Base-by-base conservation (phyloP, 1,140 invertebrate genomes). In the Lamellibrachia luymesi region DNA sequence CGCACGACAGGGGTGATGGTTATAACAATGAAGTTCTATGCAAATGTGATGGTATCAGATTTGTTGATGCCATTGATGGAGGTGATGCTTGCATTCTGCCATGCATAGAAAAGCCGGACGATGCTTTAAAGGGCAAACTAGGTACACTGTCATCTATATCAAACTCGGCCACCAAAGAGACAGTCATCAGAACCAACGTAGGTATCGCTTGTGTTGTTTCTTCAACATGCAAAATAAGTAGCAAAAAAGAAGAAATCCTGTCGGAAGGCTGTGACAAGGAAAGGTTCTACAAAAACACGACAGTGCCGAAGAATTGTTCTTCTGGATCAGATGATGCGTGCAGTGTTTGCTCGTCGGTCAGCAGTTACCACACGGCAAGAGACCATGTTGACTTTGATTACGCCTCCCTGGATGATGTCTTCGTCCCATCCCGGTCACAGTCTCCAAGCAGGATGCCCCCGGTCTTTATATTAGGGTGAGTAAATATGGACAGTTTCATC, bases 401-500 rank as follows among this genome's bases (percentile, higher is more conserved):
- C 6, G 49, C 92, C 6, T 13, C 64, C n/a, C 38, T 22, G 2
- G 27, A 90, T 52, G 92, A 92, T 80, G 90, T 90, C 91, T 50
- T 51, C 91, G n/a, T 51, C n/a, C 50, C 51, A 8, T 92, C 51
- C 8, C 38, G 6, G 64, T 8, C 64, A 25, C n/a, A 92, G 92
- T 64, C 92, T 51, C 92, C 64, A n/a, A 64, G 51, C 92, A 50
- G 64, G 13, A 22, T 80, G 64, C 64, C 64, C 64, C 64, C 50
- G 89, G 80, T 38, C 91, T 92, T n/a, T 56, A 89, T n/a, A 38
- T 56, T 56, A 7, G 51, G 50, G 80, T 50, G 92, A 93, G 80
- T 90, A 50, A 90, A 92, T 52, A 92, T 92, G 92, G 80, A 90
- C 50, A 92, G 38, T 52, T 92, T 93, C 17, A n/a, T 17, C 50